Base-by-base conservation (phyloP, 2,888 invertebrate genomes). In the Drosophila neonasuta region DNA sequence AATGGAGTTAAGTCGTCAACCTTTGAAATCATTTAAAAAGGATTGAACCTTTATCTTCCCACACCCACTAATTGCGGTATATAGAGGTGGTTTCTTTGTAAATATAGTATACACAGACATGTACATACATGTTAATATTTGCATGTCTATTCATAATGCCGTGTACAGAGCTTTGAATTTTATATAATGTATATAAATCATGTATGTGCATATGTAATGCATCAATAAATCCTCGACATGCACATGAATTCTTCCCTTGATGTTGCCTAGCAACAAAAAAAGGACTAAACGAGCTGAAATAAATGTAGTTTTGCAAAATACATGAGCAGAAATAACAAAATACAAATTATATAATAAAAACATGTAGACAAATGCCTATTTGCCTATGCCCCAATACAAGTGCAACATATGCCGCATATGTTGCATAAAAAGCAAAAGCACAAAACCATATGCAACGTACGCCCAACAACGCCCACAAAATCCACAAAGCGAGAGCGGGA, bases 281-380 rank as follows among this genome's bases (percentile, higher is more conserved):
- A 44, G 10, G 46, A 9, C 44, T 63, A 50, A 57, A 34, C 45
- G 24, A 20, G 30, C 24, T 41, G 51, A 64, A 70, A 67, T 67
- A 71, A 67, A 41, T 60, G 70, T 62, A 64, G 63, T 57, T 65
- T 57, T 65, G 54, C 54, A 58, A 74, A 66, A 77, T 82, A 68
- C 68, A 67, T 71, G 51, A 60, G 42, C 60, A 60, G 71, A 73
- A 79, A 77, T 75, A 85, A 73, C 74, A 72, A 78, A 82, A 85
- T 80, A 68, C 71, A 74, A 79, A 77, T 81, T 81, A 81, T 81
- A 81, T 81, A 81, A 81, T 81, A 67, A 68, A 78, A 54, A 52
- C 71, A 77, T 59, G 36, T 41, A 65, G 13, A 71, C 41, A 64
- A 10, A 60, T 52, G 36, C 29, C 51, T 15, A 49, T n/a, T n/a